Evolutionary conservation across 2,888 invertebrate genomes (phyloP), one percentile per base, ranked within the genome.

Genomic region (Arge pagana): DNA sequence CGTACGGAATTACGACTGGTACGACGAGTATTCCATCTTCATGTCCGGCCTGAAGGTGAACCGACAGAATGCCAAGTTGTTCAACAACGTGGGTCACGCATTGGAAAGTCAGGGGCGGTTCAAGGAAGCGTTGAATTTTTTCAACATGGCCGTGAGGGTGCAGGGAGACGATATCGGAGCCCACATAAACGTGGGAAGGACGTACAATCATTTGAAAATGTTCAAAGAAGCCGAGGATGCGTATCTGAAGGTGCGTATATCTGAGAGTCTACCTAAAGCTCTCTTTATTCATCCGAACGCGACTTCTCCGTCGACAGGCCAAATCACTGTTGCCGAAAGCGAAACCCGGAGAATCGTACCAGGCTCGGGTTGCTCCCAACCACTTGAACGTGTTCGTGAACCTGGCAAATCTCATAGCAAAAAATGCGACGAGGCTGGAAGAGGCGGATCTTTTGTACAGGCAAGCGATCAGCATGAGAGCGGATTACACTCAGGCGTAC

Each of bases 31-130:
- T 74, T 86, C 90, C 16, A 88, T 97, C 69, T 97, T 96, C 79
- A 92, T 91, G 83, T 91, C 96, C 3, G 96, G 96, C 10, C 80
- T 97, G 48, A 81, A 81, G 68, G 88, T 94, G 39, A 96, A 93
- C 73, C 88, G 88, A 62, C 85, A 87, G 59, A 97, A 97, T 79
- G 97, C 97, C 18, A 97, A 97, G 77, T 81, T 97, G 18, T 97
- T 93, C 79, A 97, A 97, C 79, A 97, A 97, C 77, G 96, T 97
- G 2, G 97, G 96, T 0, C 96, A 97, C 77, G 95, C 96, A 0
- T 79, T 97, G 62, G 96, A 97, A 80, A 89, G 85, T 57, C 83
- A 86, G 65, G 83, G 82, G 1, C 77, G 79, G 43, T 84, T 81
- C 66, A 76, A 77, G 39, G 93, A 95, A 72, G 96, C 97, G 0